These are phyloP conservation scores for Mizuhopecten yessoensis DNA, from an alignment of 1,140 invertebrate species.

Conservation along the genomic window DNA sequence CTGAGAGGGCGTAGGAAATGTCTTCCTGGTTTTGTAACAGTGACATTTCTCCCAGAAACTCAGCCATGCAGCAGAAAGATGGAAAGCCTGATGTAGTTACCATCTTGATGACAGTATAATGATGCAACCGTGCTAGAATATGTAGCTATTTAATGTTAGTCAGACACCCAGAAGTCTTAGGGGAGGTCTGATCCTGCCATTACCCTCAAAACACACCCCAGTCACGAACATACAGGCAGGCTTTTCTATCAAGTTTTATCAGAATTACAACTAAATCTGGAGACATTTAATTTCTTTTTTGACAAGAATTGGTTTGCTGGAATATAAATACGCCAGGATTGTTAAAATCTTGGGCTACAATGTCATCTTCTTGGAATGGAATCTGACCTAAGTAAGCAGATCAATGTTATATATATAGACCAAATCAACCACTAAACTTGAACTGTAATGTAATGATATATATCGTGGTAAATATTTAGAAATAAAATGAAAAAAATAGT, in stretches of 20 bases:
- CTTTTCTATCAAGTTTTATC: neutral
- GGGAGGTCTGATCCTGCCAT: neutral
- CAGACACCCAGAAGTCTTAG: neutral
- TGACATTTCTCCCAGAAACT: neutral
- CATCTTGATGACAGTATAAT: constrained; percentile 18
- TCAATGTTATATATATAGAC: neutral
- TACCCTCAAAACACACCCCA: neutral
- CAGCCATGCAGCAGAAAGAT: neutral
- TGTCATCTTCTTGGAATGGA: neutral
- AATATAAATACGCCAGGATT: neutral
- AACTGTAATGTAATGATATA: too few species aligned
- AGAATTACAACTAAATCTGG: neutral
- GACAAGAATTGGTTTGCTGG: neutral
- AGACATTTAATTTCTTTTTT: neutral
- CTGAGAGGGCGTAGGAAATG: too few species aligned
- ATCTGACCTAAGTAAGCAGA: neutral
- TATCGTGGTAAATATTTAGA: too few species aligned
- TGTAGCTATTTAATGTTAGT: neutral
- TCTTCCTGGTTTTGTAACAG: too few species aligned
- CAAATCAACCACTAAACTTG: neutral
- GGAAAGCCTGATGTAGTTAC: neutral
- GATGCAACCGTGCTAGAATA: neutral
- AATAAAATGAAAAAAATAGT: too few species aligned
- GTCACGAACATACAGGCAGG: neutral
- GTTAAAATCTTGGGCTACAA: neutral